These are phyloP conservation scores for Microtus oregoni DNA, from an alignment of 2,113 vertebrate species.

Conservation along the genomic window DNA sequence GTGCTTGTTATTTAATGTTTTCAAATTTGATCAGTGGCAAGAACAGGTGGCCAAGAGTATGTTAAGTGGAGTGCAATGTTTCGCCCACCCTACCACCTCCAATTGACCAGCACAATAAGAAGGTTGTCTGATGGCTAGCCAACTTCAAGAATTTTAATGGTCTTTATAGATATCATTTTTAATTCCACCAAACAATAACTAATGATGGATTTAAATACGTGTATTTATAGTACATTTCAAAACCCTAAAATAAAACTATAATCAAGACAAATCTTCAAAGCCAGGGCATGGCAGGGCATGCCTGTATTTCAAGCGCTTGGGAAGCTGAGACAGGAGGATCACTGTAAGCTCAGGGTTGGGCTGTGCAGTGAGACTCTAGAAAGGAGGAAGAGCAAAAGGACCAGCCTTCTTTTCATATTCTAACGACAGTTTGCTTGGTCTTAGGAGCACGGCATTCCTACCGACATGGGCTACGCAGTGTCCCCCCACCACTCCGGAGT, in stretches of 20 bases:
- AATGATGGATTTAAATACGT: background rate
- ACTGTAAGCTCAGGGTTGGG: background rate
- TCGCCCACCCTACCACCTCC: background rate
- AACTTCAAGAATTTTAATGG: background rate
- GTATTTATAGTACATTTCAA: background rate
- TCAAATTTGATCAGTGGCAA: background rate
- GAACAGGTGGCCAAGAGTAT: background rate
- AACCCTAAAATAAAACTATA: background rate
- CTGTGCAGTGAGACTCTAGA: background rate
- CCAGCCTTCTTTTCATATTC: background rate
- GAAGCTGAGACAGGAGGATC: background rate
- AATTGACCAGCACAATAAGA: background rate
- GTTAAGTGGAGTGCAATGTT: background rate
- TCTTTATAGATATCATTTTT: background rate
- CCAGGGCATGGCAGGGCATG: background rate
- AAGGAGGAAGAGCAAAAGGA: background rate
- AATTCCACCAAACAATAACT: background rate
- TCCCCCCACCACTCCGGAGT: slow-evolving; percentile 98
- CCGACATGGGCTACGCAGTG: slow-evolving; percentile 96
- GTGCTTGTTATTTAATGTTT: background rate
- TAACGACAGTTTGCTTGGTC: slow-evolving; percentile 67
- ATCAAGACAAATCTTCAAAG: background rate
- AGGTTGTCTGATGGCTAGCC: background rate
- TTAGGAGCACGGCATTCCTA: slow-evolving; percentile 96
- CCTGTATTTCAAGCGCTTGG: background rate